phyloP scores from a whole-genome alignment of 2,113 vertebrate species.

The Haplochromis vanheusdeni region DNA sequence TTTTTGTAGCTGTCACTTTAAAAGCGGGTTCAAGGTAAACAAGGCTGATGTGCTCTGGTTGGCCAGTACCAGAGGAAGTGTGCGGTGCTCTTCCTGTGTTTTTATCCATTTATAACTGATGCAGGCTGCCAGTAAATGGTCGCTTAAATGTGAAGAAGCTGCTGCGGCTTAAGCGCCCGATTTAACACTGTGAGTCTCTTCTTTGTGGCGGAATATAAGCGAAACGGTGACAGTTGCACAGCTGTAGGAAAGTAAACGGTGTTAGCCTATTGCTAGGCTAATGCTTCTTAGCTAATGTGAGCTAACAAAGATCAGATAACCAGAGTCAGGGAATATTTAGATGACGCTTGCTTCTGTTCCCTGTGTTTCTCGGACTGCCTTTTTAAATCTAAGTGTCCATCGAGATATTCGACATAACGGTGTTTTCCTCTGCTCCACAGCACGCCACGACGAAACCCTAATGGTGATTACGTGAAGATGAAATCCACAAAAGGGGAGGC shows the following conservation, averaged over 20 bases:
- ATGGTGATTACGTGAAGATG: slow-evolving; percentile 23
- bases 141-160: neutral
- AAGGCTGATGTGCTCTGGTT: neutral
- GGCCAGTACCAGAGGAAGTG: slow-evolving; percentile 28
- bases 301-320: neutral
- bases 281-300: neutral
- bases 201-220: neutral
- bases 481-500: slow-evolving; percentile 14
- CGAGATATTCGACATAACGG: neutral
- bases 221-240: neutral
- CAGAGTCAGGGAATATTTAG: neutral
- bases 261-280: neutral
- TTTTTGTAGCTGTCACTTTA: slow-evolving; percentile 1
- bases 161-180: neutral
- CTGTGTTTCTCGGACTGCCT: neutral
- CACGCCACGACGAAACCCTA: neutral
- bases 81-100: slow-evolving; percentile 18
- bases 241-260: neutral
- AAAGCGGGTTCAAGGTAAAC: neutral
- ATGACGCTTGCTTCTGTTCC: neutral
- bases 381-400: neutral
- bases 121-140: neutral
- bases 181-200: neutral
- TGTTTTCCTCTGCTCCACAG: neutral
- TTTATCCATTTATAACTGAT: neutral